Base-by-base conservation (phyloP, 2,113 vertebrate species). In the Neodon shergylaensis region DNA sequence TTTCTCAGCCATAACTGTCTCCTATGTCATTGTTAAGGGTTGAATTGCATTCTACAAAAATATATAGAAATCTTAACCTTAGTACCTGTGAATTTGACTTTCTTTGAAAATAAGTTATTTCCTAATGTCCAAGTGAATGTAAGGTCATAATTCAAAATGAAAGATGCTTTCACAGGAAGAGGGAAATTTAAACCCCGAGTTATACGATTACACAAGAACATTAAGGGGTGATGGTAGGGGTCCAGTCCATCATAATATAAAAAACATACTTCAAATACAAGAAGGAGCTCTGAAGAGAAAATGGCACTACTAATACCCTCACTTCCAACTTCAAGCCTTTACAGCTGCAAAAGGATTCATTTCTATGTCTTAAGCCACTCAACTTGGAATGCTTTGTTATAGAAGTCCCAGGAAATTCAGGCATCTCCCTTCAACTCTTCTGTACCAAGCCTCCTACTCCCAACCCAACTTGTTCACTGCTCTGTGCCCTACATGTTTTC, bases 151-250 rank as follows among this genome's bases (percentile, higher is more conserved):
- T 74, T 72, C 65, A 78, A 72, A 65, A 24, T 28, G 87, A 66
- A 42, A 26, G 33, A 3, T 72, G 7, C 44, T 70, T 70, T 72
- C 33, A 70, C 12, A 72, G 36, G 52, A 70, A 88, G 58, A 42
- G 21, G 36, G 42, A 89, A 22, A 39, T 89, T 49, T 78, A 61
- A 91, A 89, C 84, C 72, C n/a, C 90, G 83, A 94, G 26, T 65
- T 72, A 42, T 54, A 79, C 3, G 28, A 11, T 54, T 36, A 54
- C 49, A 36, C 3, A 44, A 44, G 78, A 52, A 93, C n/a, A 82
- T 68, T 22, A 5, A 14, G 33, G 0, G 61, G 72, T 70, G 42
- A 61, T 79, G 14, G 44, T 31, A 22, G 7, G 12, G 47, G 54
- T 68, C 52, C 16, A 84, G 9, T 31, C 4, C 39, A 42, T 33